Base-by-base conservation (phyloP, 2,113 vertebrate genomes). In the Gallinago jamesoni region DNA sequence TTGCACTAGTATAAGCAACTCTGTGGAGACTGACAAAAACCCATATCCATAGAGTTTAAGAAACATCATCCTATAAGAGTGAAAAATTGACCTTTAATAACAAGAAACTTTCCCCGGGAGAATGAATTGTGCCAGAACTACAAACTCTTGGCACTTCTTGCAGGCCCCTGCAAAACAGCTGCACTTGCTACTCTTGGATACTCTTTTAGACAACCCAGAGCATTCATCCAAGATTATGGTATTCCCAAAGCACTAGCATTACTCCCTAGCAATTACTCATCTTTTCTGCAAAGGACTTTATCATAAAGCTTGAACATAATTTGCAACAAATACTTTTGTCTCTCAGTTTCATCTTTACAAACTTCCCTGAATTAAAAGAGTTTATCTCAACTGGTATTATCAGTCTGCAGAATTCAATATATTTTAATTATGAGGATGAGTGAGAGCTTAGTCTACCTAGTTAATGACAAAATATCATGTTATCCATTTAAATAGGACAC, bases 401-500 rank as follows among this genome's bases (percentile, higher is more conserved):
- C 87, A 94, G 45, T 5, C 28, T 60, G 45, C 27, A 94, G 33
- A 56, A 91, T 41, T 87, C 55, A 93, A 78, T 87, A 67, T 82
- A 72, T 95, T 97, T 93, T 96, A 91, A 96, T 95, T 93, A 96
- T 9, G 37, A 87, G 50, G 67, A 41, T 6, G 35, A 93, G 78
- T 73, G 41, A 89, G 90, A 95, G n/a, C 78, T 77, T 83, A 94
- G 81, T 62, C 79, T 95, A 94, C 48, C 57, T 90, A 77, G 31
- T 63, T 90, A 96, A 89, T 72, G 50, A 90, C 50, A 84, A 77
- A 85, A 84, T 79, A 93, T 39, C 86, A 79, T 8, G 21, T 79
- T 90, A 75, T 91, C 75, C 45, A 41, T 92, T 96, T 96, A 96
- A 96, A 94, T 86, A 96, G 79, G 43, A 77, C 63, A 84, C 43